phyloP scores from a whole-genome alignment of 37 sponge, comb jelly and placozoan genomes.

The Eunapius fragilis region DNA sequence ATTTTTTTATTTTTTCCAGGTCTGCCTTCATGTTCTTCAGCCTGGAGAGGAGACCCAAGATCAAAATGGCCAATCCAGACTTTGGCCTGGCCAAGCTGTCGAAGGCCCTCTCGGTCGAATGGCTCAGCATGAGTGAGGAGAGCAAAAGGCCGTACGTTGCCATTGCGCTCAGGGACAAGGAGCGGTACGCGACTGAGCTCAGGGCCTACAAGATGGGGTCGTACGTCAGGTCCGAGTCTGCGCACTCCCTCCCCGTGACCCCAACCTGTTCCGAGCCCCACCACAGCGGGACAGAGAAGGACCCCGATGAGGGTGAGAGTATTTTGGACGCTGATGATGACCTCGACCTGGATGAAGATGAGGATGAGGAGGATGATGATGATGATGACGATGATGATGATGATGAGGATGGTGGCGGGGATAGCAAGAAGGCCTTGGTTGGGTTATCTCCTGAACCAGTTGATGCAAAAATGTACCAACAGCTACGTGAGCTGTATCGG shows the following conservation, averaged over 20 bases:
- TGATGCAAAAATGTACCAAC: background rate
- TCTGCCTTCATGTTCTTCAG: constrained; percentile 92
- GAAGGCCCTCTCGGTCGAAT: constrained; percentile 69
- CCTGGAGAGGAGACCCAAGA: constrained; percentile 60
- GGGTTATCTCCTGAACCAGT: background rate
- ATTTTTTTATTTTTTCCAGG: constrained; percentile 36
- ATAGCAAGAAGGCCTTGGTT: background rate
- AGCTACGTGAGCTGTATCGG: background rate
- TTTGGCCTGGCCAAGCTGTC: constrained; percentile 71
- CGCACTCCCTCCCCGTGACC: background rate
- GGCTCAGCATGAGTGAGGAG: constrained; percentile 55
- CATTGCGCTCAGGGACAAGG: constrained; percentile 77
- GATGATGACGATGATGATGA: background rate
- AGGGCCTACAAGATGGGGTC: constrained; percentile 68
- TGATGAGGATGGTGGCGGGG: background rate
- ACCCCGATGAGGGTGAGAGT: background rate
- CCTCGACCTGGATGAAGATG: background rate
- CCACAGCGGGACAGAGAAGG: background rate
- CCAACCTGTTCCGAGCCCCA: background rate
- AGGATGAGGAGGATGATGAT: background rate
- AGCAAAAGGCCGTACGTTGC: constrained; percentile 55
- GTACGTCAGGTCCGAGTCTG: constrained; percentile 28
- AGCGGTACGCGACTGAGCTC: constrained; percentile 74
- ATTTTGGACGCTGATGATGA: background rate
- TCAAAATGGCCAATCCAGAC: constrained; percentile 59